Evolutionary conservation across 2,113 vertebrate species (phyloP).

Genomic region (Aplodontia rufa): DNA sequence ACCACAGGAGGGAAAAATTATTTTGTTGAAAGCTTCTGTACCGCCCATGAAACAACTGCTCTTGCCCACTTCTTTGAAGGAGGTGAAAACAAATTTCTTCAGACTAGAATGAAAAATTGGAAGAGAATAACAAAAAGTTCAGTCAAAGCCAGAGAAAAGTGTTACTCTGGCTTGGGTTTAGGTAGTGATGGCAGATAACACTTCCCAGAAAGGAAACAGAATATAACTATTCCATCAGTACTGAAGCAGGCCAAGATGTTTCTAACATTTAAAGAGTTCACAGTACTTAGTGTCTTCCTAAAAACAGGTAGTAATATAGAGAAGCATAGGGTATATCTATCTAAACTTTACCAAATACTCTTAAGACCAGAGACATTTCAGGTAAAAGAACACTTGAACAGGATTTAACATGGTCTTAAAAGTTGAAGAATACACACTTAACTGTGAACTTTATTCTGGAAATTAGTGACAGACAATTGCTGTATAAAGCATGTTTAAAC

Average conservation of each 20-base stretch:
- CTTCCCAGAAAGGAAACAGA: not conserved
- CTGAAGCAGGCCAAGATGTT: not conserved
- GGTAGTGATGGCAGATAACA: not conserved
- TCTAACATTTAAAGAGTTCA: not conserved
- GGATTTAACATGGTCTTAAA: not conserved
- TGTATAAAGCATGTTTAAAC: not conserved
- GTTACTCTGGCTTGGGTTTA: not conserved
- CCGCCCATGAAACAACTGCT: not conserved
- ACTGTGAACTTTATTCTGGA: conserved; percentile 9
- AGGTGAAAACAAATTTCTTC: conserved; percentile 31
- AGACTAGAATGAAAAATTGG: conserved; percentile 22
- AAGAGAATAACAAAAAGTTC: conserved; percentile 1
- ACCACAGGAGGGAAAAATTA: not conserved
- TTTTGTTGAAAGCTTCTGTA: not conserved
- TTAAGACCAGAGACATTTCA: conserved; percentile 7
- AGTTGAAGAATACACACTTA: not conserved
- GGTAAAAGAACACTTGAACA: not conserved
- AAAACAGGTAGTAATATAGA: conserved; percentile 18
- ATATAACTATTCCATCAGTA: not conserved
- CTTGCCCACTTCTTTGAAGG: conserved; percentile 13
- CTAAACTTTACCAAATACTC: not conserved
- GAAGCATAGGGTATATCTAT: not conserved
- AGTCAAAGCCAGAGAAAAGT: conserved; percentile 16
- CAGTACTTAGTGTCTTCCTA: not conserved
- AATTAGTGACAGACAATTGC: not conserved